A percentile compares a stretch with the other conserved stretches of the same genome.
phyloP scores from a whole-genome alignment of 2,797 vertebrate genomes.

The Myiotriccus ornatus region DNA sequence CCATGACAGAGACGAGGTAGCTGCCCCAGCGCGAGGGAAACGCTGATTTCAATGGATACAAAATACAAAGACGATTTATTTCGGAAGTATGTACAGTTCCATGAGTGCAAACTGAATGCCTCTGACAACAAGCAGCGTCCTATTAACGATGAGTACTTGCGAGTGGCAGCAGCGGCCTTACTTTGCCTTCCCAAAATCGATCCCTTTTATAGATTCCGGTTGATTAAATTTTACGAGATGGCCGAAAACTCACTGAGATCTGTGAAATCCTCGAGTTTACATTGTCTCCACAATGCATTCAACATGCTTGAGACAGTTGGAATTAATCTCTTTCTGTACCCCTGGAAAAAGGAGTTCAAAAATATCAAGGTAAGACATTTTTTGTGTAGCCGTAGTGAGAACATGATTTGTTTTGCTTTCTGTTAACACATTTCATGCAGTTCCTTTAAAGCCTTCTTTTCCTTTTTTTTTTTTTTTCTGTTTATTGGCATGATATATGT shows the following conservation, averaged over 20 bases:
- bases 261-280: slow-evolving; percentile 85
- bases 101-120: slow-evolving; percentile 87
- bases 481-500: neutral
- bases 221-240: slow-evolving; percentile 94
- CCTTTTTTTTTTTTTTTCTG: neutral
- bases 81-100: slow-evolving; percentile 91
- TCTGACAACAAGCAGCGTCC: slow-evolving; percentile 76
- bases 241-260: slow-evolving; percentile 88
- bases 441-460: neutral
- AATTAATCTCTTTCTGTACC: slow-evolving; percentile 94
- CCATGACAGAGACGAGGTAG: slow-evolving; percentile 77
- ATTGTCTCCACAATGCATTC: slow-evolving; percentile 87
- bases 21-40: slow-evolving; percentile 50
- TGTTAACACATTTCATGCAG: neutral
- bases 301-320: slow-evolving; percentile 89
- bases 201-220: slow-evolving; percentile 89
- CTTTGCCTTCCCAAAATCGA: slow-evolving; percentile 92
- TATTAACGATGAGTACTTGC: slow-evolving; percentile 86
- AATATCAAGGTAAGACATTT: slow-evolving; percentile 88
- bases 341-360: slow-evolving; percentile 98
- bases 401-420: neutral
- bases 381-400: neutral
- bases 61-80: slow-evolving; percentile 98
- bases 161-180: slow-evolving; percentile 89
- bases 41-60: slow-evolving; percentile 89